Evolutionary conservation across 2,888 invertebrate species (phyloP), one percentile per base, ranked within the genome.

Genomic region (Euproctis similis): DNA sequence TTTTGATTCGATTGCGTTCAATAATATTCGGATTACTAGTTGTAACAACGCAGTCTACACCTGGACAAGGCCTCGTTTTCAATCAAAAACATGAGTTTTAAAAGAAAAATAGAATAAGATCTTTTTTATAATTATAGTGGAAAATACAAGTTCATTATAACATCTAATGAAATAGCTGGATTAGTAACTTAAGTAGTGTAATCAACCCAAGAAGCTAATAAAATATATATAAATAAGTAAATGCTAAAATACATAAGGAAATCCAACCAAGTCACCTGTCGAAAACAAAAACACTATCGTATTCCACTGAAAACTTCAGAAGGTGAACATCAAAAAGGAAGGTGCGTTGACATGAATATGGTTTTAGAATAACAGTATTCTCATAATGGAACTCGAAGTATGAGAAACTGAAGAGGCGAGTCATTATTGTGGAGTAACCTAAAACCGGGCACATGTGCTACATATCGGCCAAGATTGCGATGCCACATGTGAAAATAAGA

Each of bases 401-500:
- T 72, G 75, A 73, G 75, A 74, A 72, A 65, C 70, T 75, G 68
- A 75, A 77, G 74, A 74, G 65, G 58, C 69, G 75, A 22, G 69
- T 77, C 76, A 76, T 80, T 80, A 78, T 78, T 72, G 71, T 69
- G 46, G 53, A 71, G 82, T 78, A 82, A 84, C 77, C 67, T 56
- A 69, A 84, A 71, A 82, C 84, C 78, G 55, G 9, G 59, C 80
- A 82, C 84, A 82, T 84, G 81, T 84, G 84, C 76, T 76, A 68
- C 78, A 81, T 80, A 80, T 81, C 81, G 76, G 69, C 72, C 80
- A 80, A 73, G 80, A 81, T 82, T 82, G 81, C 82, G 76, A 75
- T 72, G 76, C 81, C 82, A 84, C 77, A 82, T 84, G 82, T 82
- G 78, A 72, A 77, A 72, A n/a, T n/a, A n/a, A n/a, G n/a, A n/a